Percentiles rank a stretch among this genome's conserved stretches.
Conservation (phyloP, 2,888 invertebrate species). For the Blastobasis lacticolella region DNA sequence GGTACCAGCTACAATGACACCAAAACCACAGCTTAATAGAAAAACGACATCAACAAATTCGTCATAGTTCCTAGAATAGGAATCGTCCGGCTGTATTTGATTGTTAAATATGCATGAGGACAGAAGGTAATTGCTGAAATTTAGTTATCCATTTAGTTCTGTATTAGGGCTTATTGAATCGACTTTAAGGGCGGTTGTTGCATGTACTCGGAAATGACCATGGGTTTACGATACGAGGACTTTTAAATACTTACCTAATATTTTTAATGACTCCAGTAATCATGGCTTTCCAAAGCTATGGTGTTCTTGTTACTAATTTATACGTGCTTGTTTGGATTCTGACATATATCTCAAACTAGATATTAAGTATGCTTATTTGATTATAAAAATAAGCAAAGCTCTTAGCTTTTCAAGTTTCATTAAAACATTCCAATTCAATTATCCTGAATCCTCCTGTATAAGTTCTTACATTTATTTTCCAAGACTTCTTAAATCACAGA, state of each 20-base stretch:
- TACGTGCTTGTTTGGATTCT: background rate
- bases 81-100: constrained; percentile 1
- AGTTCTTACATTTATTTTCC: no score
- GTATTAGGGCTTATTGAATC: constrained; percentile 5
- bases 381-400: no score
- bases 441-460: no score
- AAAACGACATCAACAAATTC: background rate
- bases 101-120: constrained; percentile 11
- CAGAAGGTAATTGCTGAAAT: constrained; percentile 5
- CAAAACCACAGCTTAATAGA: background rate
- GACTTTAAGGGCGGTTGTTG: constrained; percentile 2
- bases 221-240: no score
- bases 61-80: background rate
- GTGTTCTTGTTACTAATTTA: no score
- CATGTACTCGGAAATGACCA: background rate
- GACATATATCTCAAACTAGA: background rate
- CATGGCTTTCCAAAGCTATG: no score
- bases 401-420: no score
- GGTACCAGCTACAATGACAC: no score
- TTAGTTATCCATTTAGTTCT: constrained; percentile 1
- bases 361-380: background rate
- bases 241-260: no score
- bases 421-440: no score
- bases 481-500: no score
- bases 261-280: no score